Evolutionary conservation across 2,888 invertebrate species (phyloP), one percentile per base, ranked within the genome.

Genomic region (Poecilus cupreus): DNA sequence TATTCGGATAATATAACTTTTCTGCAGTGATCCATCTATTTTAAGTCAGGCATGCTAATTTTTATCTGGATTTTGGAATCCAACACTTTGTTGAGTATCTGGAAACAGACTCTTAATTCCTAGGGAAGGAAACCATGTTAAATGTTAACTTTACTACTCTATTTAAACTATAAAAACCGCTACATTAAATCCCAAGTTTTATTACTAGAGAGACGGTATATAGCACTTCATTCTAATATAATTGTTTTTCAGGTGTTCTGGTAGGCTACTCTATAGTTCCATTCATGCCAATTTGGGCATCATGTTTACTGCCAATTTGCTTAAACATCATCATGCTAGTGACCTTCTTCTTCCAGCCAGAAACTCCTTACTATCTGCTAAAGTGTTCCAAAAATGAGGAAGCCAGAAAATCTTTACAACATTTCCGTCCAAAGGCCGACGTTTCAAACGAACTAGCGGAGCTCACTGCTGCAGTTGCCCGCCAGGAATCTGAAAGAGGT

Each of bases 311-410:
- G 4, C 89, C 87, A 0, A 85, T 86, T 4, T 82, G 83, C 0
- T 83, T 88, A 26, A 82, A 88, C 2, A 18, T 86, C 0, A 81
- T 85, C 0, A 88, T 88, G 84, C 82, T 89, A 3, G 77, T 85
- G 4, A 85, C 87, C 0, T 88, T 88, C 82, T 85, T 86, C 0
- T 88, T 88, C 83, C 87, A 89, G 87, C 89, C 89, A 2, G 89
- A 89, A 83, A 88, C 87, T 1, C 89, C 89, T 0, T 89, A 89
- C 82, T 89, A 86, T 78, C 83, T 87, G 0, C 82, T 89, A 0
- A 84, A 86, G 24, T 86, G 86, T 76, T 86, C 86, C 10, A 85
- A 87, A 68, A 82, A 83, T 20, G 87, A 87, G 3, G 83, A 85
- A 60, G 89, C 89, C 0, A 84, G 84, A 81, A 86, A 84, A 83